A percentile compares a stretch with the other conserved stretches of the same genome.
phyloP scores from a whole-genome alignment of 2,888 invertebrate genomes.

The Alentia gelatinosa region DNA sequence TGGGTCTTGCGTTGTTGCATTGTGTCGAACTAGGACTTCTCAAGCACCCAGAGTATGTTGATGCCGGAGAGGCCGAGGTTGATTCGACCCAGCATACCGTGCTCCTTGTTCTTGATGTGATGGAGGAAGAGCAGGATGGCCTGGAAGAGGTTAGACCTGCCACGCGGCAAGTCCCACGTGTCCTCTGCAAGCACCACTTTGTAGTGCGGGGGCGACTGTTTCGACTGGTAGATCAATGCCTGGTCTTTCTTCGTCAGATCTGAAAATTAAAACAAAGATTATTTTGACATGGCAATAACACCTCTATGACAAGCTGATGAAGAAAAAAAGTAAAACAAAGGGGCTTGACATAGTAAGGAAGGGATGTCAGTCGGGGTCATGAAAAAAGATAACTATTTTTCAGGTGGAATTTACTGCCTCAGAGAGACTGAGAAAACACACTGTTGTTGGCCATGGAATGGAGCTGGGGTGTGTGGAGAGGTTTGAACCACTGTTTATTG shows the following conservation, averaged over 20 bases:
- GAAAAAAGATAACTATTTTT: too few species aligned
- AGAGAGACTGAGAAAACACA: too few species aligned
- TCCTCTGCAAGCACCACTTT: slow-evolving; percentile 86
- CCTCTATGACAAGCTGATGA: too few species aligned
- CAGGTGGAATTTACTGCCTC: too few species aligned
- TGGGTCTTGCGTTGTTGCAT: neutral
- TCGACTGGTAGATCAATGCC: slow-evolving; percentile 85
- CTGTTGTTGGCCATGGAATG: too few species aligned
- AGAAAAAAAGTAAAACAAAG: too few species aligned
- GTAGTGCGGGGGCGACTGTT: slow-evolving; percentile 87
- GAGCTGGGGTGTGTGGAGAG: too few species aligned
- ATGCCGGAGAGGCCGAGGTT: slow-evolving; percentile 90
- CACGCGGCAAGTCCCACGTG: slow-evolving; percentile 86
- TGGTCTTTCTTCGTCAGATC: slow-evolving; percentile 80
- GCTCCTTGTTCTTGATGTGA: slow-evolving; percentile 87
- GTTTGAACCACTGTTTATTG: too few species aligned
- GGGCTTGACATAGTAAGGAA: too few species aligned
- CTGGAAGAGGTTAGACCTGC: slow-evolving; percentile 93
- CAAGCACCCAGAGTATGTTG: slow-evolving; percentile 84
- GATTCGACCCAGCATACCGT: slow-evolving; percentile 89
- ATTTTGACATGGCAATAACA: neutral
- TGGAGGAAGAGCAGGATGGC: slow-evolving; percentile 90
- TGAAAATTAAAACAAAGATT: slow-evolving; percentile 44
- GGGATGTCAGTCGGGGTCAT: too few species aligned
- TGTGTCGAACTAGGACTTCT: slow-evolving; percentile 37